Conservation (phyloP, 2,113 vertebrate genomes). For the Dipodomys spectabilis region DNA sequence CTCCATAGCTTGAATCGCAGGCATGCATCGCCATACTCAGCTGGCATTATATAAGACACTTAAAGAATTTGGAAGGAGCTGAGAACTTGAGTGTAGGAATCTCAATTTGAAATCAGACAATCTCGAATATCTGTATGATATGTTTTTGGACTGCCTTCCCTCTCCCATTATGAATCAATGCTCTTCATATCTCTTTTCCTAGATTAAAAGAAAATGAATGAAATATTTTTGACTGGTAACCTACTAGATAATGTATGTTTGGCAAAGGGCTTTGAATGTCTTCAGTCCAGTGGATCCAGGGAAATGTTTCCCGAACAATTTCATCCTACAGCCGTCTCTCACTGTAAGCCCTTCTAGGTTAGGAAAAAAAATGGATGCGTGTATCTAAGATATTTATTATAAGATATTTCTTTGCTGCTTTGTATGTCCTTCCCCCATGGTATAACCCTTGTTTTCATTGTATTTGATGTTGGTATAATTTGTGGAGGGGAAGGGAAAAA, state of each 20-base stretch:
- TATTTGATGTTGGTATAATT: no score
- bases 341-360: fast-evolving
- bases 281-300: not conserved
- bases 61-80: not conserved
- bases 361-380: not conserved
- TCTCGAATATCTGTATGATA: not conserved
- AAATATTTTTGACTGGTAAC: not conserved
- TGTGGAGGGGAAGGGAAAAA: no score
- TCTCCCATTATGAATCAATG: not conserved
- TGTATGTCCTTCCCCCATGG: no score
- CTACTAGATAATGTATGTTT: not conserved
- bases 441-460: no score
- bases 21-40: no score
- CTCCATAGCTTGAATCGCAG: no score
- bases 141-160: not conserved
- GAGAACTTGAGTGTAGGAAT: not conserved
- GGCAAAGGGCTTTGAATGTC: not conserved
- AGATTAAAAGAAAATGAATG: not conserved
- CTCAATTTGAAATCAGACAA: not conserved
- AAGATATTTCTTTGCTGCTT: no score
- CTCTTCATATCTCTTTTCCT: not conserved
- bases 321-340: not conserved
- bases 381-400: not conserved
- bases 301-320: not conserved
- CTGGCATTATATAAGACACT: no score